Percentiles rank a stretch among this genome's conserved stretches.
Conservation (phyloP, 2,888 invertebrate genomes). For the Adelognathus sp. region DNA sequence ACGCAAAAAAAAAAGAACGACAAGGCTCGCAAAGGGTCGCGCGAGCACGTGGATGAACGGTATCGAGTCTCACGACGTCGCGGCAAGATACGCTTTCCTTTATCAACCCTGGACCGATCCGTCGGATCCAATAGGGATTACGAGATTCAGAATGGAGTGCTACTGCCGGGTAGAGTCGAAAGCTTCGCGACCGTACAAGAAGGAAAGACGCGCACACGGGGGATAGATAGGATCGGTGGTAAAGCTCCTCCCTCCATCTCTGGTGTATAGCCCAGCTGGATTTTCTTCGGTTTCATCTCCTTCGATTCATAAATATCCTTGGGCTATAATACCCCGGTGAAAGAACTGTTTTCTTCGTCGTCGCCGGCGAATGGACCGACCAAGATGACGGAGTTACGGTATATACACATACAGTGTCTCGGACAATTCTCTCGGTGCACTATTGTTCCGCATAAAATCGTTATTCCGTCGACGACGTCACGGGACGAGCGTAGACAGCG, state of each 20-base stretch:
- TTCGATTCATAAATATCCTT: constrained; percentile 72
- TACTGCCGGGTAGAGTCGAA: constrained; percentile 49
- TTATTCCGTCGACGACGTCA: constrained; percentile 48
- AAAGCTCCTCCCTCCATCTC: constrained; percentile 8
- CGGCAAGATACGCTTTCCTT: constrained; percentile 63
- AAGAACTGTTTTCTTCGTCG: constrained; percentile 57
- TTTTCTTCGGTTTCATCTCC: constrained; percentile 66
- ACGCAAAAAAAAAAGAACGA: constrained; percentile 20
- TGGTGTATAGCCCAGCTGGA: constrained; percentile 58
- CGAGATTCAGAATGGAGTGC: constrained; percentile 64
- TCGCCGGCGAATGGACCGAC: constrained; percentile 24
- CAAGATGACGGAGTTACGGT: constrained; percentile 16
- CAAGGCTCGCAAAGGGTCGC: constrained; percentile 42
- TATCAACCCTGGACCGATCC: constrained; percentile 64
- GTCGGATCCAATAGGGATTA: constrained; percentile 74
- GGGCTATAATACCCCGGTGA: constrained; percentile 67
- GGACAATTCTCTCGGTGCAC: constrained; percentile 45
- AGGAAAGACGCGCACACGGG: constrained; percentile 7
- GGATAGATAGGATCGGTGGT: constrained; percentile 23
- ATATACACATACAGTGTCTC: constrained; percentile 3
- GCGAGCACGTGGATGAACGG: constrained; percentile 17
- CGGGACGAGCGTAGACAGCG: neutral
- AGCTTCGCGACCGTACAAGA: constrained; percentile 13
- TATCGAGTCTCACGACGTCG: constrained; percentile 29
- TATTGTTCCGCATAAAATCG: constrained; percentile 60